Conservation (phyloP, 2,888 invertebrate species). For the Oligia strigilis region DNA sequence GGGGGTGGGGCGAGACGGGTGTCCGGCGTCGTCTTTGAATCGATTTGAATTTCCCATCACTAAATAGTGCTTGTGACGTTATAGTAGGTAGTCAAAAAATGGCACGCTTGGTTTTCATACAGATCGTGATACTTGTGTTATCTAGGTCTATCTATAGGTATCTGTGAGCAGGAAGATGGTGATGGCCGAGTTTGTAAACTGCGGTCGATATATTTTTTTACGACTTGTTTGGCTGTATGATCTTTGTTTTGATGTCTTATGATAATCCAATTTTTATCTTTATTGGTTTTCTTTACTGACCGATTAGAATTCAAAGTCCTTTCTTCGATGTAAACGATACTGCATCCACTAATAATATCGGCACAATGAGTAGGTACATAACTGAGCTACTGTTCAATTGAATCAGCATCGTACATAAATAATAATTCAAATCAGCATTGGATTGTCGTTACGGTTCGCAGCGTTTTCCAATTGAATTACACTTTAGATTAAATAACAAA, state of each 20-base stretch:
- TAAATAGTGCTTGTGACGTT: no score
- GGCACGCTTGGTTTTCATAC: no score
- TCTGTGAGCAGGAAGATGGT: no score
- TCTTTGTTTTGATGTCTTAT: background rate
- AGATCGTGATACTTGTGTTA: no score
- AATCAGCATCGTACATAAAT: background rate
- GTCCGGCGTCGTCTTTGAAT: no score
- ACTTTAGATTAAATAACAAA: conserved; percentile 10
- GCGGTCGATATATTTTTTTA: background rate
- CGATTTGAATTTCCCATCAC: no score
- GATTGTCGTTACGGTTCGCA: conserved; percentile 9
- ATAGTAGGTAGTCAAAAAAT: no score
- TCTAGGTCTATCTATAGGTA: no score
- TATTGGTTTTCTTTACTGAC: background rate
- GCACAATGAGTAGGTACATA: background rate
- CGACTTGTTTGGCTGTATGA: background rate
- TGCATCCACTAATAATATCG: background rate
- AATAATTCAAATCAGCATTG: conserved; percentile 18
- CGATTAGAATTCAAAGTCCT: conserved; percentile 5
- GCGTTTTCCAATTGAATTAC: conserved; percentile 21
- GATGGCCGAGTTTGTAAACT: background rate
- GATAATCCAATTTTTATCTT: background rate
- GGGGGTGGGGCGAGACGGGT: no score
- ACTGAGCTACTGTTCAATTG: background rate
- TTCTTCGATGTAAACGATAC: background rate